Evolutionary conservation across 1,140 invertebrate genomes (phyloP).

Genomic region (Hylyphantes graminicola): DNA sequence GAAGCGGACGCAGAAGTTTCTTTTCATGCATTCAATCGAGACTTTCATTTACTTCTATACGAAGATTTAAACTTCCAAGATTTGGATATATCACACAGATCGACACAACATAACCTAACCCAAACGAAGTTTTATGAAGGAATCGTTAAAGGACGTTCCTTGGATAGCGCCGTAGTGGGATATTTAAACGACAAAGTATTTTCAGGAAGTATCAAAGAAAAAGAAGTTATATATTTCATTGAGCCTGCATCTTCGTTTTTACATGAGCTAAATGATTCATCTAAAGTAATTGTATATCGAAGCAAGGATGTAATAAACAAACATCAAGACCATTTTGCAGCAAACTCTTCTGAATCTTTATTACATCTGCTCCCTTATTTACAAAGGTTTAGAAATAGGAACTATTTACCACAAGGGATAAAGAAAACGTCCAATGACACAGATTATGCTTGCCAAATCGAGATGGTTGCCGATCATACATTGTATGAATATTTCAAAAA

Average conservation of each 20-base stretch:
- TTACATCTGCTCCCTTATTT: no score
- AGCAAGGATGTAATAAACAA: not conserved
- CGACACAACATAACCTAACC: not conserved
- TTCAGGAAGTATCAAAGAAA: not conserved
- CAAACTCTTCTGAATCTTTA: not conserved
- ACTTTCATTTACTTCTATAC: constrained; percentile 8
- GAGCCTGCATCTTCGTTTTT: constrained; percentile 16
- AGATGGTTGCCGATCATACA: constrained; percentile 66
- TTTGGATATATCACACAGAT: not conserved
- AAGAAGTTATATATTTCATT: not conserved
- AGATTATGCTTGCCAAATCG: constrained; percentile 10
- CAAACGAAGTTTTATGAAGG: constrained; percentile 13
- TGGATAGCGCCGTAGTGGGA: not conserved
- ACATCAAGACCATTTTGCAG: not conserved
- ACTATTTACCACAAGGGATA: no score
- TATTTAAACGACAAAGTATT: not conserved
- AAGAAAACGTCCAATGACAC: not conserved
- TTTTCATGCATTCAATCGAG: constrained; percentile 19
- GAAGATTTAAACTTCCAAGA: constrained; percentile 36
- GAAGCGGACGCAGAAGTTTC: constrained; percentile 6
- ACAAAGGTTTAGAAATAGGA: no score
- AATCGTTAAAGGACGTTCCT: not conserved
- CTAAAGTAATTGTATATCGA: constrained; percentile 13
- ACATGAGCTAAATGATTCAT: not conserved
- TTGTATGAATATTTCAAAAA: constrained; percentile 30